These are phyloP conservation scores for Baronia brevicornis DNA, from an alignment of 2,888 invertebrate species.

Conservation along the genomic window DNA sequence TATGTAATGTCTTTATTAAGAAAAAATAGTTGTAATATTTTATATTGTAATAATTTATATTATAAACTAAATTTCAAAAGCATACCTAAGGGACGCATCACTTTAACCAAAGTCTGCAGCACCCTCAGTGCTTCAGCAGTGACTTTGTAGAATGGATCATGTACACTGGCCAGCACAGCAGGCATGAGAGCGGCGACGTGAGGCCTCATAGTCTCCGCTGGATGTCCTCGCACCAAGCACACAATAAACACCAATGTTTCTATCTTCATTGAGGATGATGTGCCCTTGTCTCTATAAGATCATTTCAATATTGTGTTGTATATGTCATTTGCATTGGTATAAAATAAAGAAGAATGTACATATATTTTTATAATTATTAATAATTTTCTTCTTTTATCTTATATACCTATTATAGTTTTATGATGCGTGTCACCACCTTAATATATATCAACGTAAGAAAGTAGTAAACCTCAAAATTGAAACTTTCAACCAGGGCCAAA, in stretches of 20 bases:
- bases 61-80: slow-evolving; percentile 10
- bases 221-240: slow-evolving; percentile 86
- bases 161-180: slow-evolving; percentile 91
- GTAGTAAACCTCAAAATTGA: too few species aligned
- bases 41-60: too few species aligned
- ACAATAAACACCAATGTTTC: slow-evolving; percentile 95
- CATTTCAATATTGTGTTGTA: background rate
- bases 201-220: slow-evolving; percentile 85
- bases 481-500: too few species aligned
- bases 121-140: slow-evolving; percentile 96
- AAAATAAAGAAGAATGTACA: too few species aligned
- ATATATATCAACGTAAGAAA: too few species aligned
- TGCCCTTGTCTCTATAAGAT: slow-evolving; percentile 83
- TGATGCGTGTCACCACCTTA: too few species aligned
- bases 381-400: too few species aligned
- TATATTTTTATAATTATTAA: too few species aligned
- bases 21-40: too few species aligned
- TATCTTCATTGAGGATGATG: slow-evolving; percentile 98
- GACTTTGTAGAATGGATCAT: slow-evolving; percentile 98
- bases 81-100: slow-evolving; percentile 89
- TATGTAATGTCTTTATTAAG: background rate
- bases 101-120: slow-evolving; percentile 94
- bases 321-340: too few species aligned
- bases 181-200: slow-evolving; percentile 87
- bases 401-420: too few species aligned